Conservation (phyloP, 2,888 invertebrate genomes). For the Spilosoma lubricipeda region DNA sequence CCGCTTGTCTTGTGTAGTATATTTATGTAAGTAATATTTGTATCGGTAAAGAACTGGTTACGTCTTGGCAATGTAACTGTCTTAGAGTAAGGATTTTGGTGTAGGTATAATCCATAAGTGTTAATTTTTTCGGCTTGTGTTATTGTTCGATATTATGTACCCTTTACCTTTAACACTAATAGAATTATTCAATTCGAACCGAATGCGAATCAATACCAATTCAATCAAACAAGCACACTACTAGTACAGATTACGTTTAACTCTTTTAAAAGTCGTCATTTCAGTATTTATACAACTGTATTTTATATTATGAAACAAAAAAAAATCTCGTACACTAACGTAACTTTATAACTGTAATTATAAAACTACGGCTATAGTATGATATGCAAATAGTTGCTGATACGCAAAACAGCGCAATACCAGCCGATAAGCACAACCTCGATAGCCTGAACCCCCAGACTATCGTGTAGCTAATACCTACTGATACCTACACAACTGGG, state of each 20-base stretch:
- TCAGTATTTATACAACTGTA: neutral
- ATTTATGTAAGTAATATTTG: neutral
- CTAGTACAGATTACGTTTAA: neutral
- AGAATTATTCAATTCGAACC: no score
- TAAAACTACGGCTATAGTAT: neutral
- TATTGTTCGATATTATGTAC: no score
- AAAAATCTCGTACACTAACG: neutral
- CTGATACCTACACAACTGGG: constrained; percentile 32
- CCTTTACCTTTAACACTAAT: no score
- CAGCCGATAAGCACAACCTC: constrained; percentile 5
- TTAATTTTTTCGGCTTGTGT: no score
- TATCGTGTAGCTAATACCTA: constrained; percentile 6
- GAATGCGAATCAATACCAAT: no score
- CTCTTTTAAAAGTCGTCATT: neutral
- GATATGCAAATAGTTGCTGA: constrained; percentile 1
- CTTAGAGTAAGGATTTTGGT: no score
- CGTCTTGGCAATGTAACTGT: neutral
- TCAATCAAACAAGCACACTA: no score
- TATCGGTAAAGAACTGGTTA: neutral
- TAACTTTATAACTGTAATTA: neutral
- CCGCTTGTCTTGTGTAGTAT: neutral
- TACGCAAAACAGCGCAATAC: constrained; percentile 15
- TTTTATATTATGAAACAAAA: neutral
- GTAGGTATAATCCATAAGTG: no score
- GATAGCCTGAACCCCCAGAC: constrained; percentile 15